These are phyloP conservation scores for Semnornis frantzii DNA, from an alignment of 2,113 vertebrate genomes.

Conservation along the genomic window DNA sequence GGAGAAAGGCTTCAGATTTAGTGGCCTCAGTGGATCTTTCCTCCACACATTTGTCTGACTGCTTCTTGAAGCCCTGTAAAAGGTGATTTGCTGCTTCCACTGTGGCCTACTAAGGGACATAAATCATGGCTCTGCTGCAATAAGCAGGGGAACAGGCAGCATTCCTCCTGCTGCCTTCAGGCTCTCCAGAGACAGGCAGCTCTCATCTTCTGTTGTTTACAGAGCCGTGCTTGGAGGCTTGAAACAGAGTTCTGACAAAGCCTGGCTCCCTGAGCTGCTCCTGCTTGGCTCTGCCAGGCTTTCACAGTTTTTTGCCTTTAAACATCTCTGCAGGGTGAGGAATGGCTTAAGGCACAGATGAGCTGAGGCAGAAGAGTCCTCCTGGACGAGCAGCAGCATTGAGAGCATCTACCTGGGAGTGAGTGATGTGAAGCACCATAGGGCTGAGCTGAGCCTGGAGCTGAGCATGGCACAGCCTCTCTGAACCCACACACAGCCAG, in stretches of 20 bases:
- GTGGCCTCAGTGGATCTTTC: not conserved
- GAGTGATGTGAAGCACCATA: not conserved
- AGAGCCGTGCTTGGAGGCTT: not conserved
- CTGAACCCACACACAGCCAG: not conserved
- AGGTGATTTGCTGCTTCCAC: constrained; percentile 27
- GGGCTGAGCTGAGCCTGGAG: not conserved
- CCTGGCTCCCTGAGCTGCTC: not conserved
- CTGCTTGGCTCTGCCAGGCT: not conserved
- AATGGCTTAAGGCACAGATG: not conserved
- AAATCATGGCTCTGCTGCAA: not conserved
- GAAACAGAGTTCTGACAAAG: not conserved
- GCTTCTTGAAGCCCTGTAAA: not conserved
- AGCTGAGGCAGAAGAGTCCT: not conserved
- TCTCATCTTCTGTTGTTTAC: not conserved
- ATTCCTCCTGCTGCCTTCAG: not conserved
- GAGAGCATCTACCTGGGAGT: not conserved
- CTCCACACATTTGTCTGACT: not conserved
- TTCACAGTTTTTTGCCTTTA: not conserved
- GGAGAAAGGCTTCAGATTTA: not conserved
- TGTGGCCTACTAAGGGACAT: not conserved
- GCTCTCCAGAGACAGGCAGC: not conserved
- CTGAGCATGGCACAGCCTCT: not conserved
- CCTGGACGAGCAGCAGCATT: not conserved
- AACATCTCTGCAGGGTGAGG: not conserved
- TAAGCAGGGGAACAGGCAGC: not conserved